Conservation (phyloP, 2,888 invertebrate genomes). For the Brachycybe producta region DNA sequence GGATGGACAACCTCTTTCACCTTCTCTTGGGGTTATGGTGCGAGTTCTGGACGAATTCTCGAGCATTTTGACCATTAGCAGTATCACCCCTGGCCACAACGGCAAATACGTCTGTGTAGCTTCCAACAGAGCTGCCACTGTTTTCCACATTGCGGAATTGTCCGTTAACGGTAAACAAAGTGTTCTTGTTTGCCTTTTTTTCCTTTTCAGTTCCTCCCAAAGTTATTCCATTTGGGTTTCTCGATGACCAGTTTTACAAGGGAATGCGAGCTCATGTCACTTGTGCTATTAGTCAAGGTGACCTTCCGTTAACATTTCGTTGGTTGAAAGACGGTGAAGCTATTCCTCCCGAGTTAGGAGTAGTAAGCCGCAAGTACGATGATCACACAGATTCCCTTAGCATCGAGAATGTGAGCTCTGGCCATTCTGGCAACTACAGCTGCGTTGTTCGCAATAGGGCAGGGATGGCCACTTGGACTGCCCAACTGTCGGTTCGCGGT, state of each 20-base stretch:
- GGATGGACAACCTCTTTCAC: slow-evolving; percentile 50
- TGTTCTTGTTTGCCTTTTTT: slow-evolving; percentile 8
- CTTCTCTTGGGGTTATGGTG: slow-evolving; percentile 8
- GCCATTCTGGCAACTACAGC: slow-evolving; percentile 16
- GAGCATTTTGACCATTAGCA: slow-evolving; percentile 15
- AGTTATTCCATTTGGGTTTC: slow-evolving; percentile 16
- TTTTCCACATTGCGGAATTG: slow-evolving; percentile 9
- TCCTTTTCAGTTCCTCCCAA: slow-evolving; percentile 15
- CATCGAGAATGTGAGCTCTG: slow-evolving; percentile 15
- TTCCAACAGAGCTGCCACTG: slow-evolving; percentile 11
- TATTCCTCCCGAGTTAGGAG: slow-evolving; percentile 25
- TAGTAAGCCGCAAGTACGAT: slow-evolving; percentile 23
- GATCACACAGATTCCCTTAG: slow-evolving; percentile 13
- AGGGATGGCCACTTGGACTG: slow-evolving; percentile 12
- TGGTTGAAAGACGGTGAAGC: slow-evolving; percentile 32
- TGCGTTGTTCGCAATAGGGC: slow-evolving; percentile 14
- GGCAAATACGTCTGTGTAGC: slow-evolving; percentile 16
- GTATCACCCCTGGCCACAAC: slow-evolving; percentile 10
- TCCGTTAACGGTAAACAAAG: slow-evolving; percentile 16
- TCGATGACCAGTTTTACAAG: slow-evolving; percentile 19
- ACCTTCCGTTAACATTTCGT: slow-evolving; percentile 30
- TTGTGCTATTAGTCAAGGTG: slow-evolving; percentile 24
- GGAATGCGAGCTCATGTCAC: slow-evolving; percentile 16
- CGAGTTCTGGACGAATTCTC: slow-evolving; percentile 16
- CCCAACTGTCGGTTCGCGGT: slow-evolving; percentile 17